Conservation (phyloP, 2,888 invertebrate species). For the Eristalis intricaria region DNA sequence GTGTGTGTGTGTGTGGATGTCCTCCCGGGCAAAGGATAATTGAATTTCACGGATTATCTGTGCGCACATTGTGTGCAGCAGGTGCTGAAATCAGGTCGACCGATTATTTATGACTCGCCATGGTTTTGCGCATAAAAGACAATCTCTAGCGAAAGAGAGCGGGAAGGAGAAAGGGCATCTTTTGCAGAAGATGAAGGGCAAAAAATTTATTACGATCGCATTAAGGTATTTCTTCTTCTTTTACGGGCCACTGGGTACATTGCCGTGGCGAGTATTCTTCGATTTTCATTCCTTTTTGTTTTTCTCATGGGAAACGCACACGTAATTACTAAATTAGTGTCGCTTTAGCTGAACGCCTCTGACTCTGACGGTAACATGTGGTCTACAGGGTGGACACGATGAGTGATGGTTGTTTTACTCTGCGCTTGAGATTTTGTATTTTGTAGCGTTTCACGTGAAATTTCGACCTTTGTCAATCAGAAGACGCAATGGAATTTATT, state of each 20-base stretch:
- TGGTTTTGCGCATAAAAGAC: not conserved
- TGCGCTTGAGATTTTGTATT: not conserved
- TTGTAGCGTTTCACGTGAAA: not conserved
- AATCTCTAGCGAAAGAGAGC: not conserved
- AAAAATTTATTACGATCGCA: constrained; percentile 29
- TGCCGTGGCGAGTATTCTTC: not conserved
- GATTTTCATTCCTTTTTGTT: not conserved
- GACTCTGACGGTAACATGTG: not conserved
- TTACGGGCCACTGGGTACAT: not conserved
- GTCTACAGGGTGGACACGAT: not conserved
- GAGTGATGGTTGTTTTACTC: not conserved
- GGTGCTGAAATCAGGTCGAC: constrained; percentile 70
- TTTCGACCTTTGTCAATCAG: no score
- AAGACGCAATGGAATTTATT: no score
- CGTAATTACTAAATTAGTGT: constrained; percentile 42
- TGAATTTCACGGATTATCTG: constrained; percentile 68
- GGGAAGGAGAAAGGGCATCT: constrained; percentile 5
- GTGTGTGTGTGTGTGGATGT: constrained; percentile 21
- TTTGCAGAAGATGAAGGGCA: constrained; percentile 44
- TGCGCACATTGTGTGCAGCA: constrained; percentile 57
- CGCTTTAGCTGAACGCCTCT: constrained; percentile 8
- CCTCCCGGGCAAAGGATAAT: constrained; percentile 66
- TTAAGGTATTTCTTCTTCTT: constrained; percentile 16
- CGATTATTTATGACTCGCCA: constrained; percentile 53
- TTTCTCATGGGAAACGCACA: not conserved